A percentile compares a stretch with the other conserved stretches of the same genome.
These are phyloP conservation scores for Odontophorus gujanensis DNA, from an alignment of 2,113 vertebrate genomes.

Conservation along the genomic window DNA sequence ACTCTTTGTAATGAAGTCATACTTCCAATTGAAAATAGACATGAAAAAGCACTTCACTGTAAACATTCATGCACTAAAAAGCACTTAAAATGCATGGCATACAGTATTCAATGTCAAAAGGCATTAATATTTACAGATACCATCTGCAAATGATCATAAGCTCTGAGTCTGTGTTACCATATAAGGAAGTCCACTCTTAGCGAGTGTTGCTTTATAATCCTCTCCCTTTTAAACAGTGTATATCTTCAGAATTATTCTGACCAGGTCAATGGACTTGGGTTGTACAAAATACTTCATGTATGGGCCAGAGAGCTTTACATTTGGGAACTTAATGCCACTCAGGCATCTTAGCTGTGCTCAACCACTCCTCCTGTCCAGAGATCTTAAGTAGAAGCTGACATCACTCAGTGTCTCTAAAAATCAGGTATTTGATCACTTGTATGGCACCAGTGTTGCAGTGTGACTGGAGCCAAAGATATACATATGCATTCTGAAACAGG, in stretches of 20 bases:
- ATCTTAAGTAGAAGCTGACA: not conserved
- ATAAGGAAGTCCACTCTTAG: not conserved
- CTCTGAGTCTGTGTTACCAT: not conserved
- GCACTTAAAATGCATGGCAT: constrained; percentile 40
- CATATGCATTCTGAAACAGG: not conserved
- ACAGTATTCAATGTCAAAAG: constrained; percentile 23
- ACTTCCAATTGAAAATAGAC: not conserved
- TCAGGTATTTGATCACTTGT: not conserved
- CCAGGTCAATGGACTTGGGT: not conserved
- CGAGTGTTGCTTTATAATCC: not conserved
- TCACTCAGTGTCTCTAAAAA: not conserved
- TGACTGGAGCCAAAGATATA: not conserved
- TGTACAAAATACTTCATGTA: not conserved
- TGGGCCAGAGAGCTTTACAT: not conserved
- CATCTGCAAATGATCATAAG: constrained; percentile 28
- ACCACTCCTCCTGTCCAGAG: not conserved
- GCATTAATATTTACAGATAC: constrained; percentile 58
- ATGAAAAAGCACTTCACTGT: not conserved
- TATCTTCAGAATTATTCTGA: not conserved
- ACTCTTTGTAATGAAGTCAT: not conserved
- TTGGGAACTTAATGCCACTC: not conserved
- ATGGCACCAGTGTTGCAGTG: not conserved
- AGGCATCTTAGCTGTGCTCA: not conserved
- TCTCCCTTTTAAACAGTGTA: not conserved
- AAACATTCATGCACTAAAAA: constrained; percentile 13